Evolutionary conservation across 2,797 vertebrate species (phyloP), one percentile per base, ranked within the genome.

Genomic region (Microctenopoma lineatum): DNA sequence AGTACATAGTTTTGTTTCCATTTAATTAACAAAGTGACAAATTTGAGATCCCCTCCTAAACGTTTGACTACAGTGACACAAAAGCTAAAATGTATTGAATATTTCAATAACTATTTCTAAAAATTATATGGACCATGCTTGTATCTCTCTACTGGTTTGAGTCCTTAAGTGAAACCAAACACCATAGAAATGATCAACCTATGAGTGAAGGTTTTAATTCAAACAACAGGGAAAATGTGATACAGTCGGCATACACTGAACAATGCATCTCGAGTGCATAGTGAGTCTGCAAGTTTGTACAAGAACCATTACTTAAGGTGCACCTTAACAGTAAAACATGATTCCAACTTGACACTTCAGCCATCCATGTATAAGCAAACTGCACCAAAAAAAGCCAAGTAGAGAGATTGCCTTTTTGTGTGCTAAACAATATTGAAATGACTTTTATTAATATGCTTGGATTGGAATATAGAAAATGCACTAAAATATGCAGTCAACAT

Each of bases 211-310:
- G 11, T 44, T 71, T 71, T 42, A 16, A 42, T 3, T 46, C 6
- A 36, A 59, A 50, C 38, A n/a, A 55, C 42, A 55, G 18, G 15
- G 44, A 66, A 54, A 74, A 21, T 42, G 32, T 47, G 55, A 21
- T 9, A 25, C 6, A 48, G 53, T 45, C 16, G 27, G 12, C 9
- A 65, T 14, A 58, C 12, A 46, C 38, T 54, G 15, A 48, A 38
- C 38, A 58, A 69, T 36, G 32, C 29, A 55, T 27, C n/a, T 58
- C 50, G 10, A 21, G 47, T 4, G 26, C 25, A 5, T 34, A 41
- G 52, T 8, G 8, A 69, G 59, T 15, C 45, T 39, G 14, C 70
- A 64, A 61, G 68, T 71, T 60, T 52, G 58, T 38, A 52, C 52
- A 62, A 26, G 70, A 66, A 4, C n/a, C 18, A 47, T 15, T n/a